Evolutionary conservation across 2,797 vertebrate species (phyloP), one percentile per base, ranked within the genome.

Genomic region (Tapirus indicus): DNA sequence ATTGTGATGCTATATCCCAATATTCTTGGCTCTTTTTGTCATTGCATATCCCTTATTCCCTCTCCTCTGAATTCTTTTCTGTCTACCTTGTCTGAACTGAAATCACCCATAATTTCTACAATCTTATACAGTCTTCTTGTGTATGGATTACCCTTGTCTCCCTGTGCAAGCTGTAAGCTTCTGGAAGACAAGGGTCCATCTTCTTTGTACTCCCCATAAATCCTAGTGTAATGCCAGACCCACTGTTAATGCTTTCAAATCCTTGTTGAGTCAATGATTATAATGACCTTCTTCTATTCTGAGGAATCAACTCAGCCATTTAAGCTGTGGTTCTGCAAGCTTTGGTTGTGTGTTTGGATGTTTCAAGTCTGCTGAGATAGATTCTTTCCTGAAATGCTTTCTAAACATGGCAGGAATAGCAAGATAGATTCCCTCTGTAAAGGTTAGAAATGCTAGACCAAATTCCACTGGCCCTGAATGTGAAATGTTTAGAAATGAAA

Each of bases 401-500:
- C 41, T 68, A 66, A 90, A 20, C 12, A 54, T 68, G 38, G 58
- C 5, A 75, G 82, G 88, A 93, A 52, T 6, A 80, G 17, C 27
- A 88, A 69, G 32, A 32, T 21, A 68, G n/a, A 23, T 7, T 54
- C 58, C 38, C 23, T 23, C 8, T 7, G 12, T 56, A 71, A 44
- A 7, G 27, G 20, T 10, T 13, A 75, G 56, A 94, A 85, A 82
- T 72, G 49, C 23, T 27, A 2, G 52, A 68, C 56, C 54, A 82
- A 49, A 74, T 68, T 72, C 52, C 69, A 1, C 11, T 14, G 27
- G 49, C 68, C 25, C 49, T 68, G 44, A 96, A 91, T 58, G 17
- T 78, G 93, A 92, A 79, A 64, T 68, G 66, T 93, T 92, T 66
- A 20, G 20, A 72, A 74, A 96, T 97, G 97, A 60, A 96, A 96